Evolutionary conservation across 2,888 invertebrate genomes (phyloP).

Genomic region (Trachelus iudaicus): DNA sequence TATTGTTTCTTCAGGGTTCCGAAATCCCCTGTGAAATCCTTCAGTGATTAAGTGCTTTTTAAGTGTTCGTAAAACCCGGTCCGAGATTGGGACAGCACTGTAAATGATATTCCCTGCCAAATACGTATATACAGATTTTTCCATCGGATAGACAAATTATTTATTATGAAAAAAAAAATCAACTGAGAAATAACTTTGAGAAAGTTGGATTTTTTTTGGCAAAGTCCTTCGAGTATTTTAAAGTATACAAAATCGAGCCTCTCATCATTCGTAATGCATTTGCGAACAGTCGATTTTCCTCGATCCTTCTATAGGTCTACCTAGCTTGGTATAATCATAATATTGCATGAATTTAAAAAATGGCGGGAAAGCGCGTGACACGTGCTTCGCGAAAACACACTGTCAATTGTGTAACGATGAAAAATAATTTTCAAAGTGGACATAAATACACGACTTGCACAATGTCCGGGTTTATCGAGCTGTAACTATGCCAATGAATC

Average conservation of each 20-base stretch:
- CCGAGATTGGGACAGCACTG: no score
- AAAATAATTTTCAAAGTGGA: background rate
- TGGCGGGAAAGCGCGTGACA: background rate
- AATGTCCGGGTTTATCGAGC: background rate
- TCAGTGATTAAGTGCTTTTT: background rate
- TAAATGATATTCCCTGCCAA: no score
- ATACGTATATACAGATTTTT: no score
- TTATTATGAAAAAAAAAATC: no score
- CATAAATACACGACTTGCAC: background rate
- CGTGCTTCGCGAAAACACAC: background rate
- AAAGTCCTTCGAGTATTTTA: background rate
- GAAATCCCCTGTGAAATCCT: background rate
- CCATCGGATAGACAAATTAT: no score
- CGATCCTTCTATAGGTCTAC: background rate
- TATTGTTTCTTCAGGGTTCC: background rate
- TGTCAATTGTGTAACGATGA: background rate
- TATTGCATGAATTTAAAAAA: background rate
- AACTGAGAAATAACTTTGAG: no score
- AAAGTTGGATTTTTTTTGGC: no score
- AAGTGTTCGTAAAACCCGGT: background rate
- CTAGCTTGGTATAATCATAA: no score
- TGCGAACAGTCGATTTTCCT: background rate
- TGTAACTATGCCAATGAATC: conserved; percentile 2
- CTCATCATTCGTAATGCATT: background rate
- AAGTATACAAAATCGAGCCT: background rate